Evolutionary conservation across 2,113 vertebrate genomes (phyloP).

Genomic region (Gnathonemus longibarbis): DNA sequence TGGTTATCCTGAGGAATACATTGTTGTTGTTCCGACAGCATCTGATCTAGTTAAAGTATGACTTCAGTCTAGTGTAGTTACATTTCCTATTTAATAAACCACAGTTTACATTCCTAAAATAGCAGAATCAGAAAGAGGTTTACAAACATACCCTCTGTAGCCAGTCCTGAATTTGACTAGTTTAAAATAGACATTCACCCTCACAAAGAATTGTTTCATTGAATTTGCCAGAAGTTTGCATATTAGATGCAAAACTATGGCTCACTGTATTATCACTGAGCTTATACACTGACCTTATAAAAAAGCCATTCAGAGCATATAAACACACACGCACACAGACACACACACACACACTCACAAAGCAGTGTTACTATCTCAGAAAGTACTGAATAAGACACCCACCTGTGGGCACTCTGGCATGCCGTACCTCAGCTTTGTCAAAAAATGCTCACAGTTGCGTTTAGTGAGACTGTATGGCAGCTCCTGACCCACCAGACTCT

Average conservation of each 20-base stretch:
- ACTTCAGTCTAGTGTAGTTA: too few relatives aligned
- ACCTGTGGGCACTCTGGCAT: constrained; percentile 46
- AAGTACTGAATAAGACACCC: neutral
- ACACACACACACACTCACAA: too few relatives aligned
- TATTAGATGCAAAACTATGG: too few relatives aligned
- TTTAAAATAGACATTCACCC: neutral
- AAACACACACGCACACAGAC: too few relatives aligned
- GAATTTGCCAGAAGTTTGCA: too few relatives aligned
- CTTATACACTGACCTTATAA: too few relatives aligned
- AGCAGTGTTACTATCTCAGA: neutral
- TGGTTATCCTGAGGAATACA: neutral
- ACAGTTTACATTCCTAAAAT: neutral
- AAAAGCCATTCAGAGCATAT: too few relatives aligned
- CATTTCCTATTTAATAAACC: neutral
- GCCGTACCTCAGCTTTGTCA: constrained; percentile 63
- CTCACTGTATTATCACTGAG: too few relatives aligned
- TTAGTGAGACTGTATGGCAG: constrained; percentile 45
- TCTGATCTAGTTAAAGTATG: too few relatives aligned
- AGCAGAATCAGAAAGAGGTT: neutral
- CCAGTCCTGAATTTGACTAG: neutral
- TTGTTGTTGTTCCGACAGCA: neutral
- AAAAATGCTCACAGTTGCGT: constrained; percentile 71
- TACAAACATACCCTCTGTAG: neutral
- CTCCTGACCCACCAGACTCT: constrained; percentile 34
- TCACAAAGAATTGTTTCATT: too few relatives aligned